Evolutionary conservation across 2,888 invertebrate species (phyloP), one percentile per base, ranked within the genome.

Genomic region (Rhogogaster chlorosoma): DNA sequence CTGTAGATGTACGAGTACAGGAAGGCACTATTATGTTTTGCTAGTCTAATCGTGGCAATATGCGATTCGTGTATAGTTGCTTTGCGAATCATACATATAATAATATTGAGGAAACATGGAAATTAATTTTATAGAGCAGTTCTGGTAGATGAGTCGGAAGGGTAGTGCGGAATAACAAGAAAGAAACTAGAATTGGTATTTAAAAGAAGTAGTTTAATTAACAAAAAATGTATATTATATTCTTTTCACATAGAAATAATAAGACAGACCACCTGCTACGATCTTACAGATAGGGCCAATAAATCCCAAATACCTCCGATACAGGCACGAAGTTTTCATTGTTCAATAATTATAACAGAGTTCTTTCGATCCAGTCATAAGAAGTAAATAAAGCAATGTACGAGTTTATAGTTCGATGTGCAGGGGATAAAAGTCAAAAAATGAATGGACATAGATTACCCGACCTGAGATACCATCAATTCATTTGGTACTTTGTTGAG

Each of bases 161-260:
- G 53, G 29, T 77, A 53, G 2, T 6, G 22, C n/a, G 32, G 53
- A 18, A 53, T 7, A 53, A 32, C 29, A 36, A 7, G 18, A 32
- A 36, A 78, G 10, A 53, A 64, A 85, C 53, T 53, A 78, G 32
- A 78, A 53, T 38, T 45, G 0, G 75, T 26, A 78, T 85, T 85
- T 84, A 85, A 87, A 86, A 86, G 85, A 85, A 86, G 86, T 75
- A 85, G 36, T 86, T 88, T 86, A 87, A 88, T 78, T 83, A 88
- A 87, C 85, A 87, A 88, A 84, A 85, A 86, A 86, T 87, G 83
- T 83, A 84, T 86, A 87, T 87, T 85, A 87, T 87, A 78, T 85
- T 70, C 38, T 84, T 77, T 85, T 86, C 57, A 84, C 77, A 86
- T 85, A 53, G 77, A 84, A 85, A 85, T 87, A 86, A 86, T 84